Evolutionary conservation across 2,888 invertebrate species (phyloP).

Genomic region (Leucophenga montana): DNA sequence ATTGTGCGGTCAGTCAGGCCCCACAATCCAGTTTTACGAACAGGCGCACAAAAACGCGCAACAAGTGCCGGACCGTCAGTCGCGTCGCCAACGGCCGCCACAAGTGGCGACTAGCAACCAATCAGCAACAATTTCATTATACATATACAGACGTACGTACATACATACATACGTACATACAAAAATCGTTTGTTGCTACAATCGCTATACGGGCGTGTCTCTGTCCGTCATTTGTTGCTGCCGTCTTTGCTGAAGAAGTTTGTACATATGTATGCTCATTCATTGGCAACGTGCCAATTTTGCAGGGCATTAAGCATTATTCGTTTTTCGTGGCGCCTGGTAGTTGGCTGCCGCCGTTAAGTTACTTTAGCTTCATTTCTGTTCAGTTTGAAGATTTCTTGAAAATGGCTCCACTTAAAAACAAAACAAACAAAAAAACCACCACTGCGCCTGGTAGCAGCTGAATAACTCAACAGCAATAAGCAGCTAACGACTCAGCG

Average conservation of each 20-base stretch:
- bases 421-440: too few species aligned
- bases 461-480: too few species aligned
- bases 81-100: neutral
- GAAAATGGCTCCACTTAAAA: too few species aligned
- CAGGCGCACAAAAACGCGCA: constrained; percentile 66
- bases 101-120: constrained; percentile 30
- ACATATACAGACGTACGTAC: constrained; percentile 22
- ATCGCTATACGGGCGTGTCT: neutral
- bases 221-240: neutral
- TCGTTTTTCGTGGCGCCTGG: constrained; percentile 37
- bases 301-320: constrained; percentile 39
- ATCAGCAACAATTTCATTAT: constrained; percentile 30
- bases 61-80: constrained; percentile 42
- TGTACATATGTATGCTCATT: neutral
- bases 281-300: constrained; percentile 42
- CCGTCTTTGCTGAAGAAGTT: neutral
- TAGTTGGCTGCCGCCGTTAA: constrained; percentile 22
- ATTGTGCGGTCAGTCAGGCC: constrained; percentile 72
- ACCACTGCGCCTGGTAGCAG: too few species aligned
- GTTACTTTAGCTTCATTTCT: neutral
- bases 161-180: constrained; percentile 26
- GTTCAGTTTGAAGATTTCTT: too few species aligned
- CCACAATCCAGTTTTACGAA: constrained; percentile 72
- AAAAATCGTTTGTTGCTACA: constrained; percentile 14
- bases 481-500: too few species aligned